These are phyloP conservation scores for Campoletis sonorensis DNA, from an alignment of 1,140 invertebrate species.

Conservation along the genomic window DNA sequence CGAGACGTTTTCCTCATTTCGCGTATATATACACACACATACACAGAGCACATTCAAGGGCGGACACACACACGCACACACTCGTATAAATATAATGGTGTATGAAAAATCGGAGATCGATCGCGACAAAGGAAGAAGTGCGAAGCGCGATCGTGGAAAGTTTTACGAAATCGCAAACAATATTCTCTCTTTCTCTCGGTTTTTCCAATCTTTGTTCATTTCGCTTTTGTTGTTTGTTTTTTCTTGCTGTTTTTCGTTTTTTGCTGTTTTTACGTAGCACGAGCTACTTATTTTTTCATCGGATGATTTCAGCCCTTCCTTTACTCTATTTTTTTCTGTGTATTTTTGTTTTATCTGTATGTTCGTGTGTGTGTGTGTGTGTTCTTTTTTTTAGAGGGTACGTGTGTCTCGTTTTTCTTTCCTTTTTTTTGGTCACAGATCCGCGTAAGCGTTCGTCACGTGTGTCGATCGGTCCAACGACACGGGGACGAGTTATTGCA, in stretches of 20 bases:
- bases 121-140: conserved; percentile 33
- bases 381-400: conserved; percentile 48
- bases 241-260: conserved; percentile 6
- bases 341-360: conserved; percentile 42
- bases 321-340: neutral
- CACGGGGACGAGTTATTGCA: conserved; percentile 84
- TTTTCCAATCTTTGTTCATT: conserved; percentile 18
- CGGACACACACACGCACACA: too few relatives aligned
- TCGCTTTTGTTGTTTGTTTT: neutral
- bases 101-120: neutral
- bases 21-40: too few relatives aligned
- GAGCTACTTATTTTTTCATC: neutral
- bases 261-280: neutral
- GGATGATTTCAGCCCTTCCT: neutral
- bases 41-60: neutral
- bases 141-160: conserved; percentile 25
- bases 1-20: too few relatives aligned
- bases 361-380: conserved; percentile 46
- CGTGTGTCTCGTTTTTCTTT: neutral
- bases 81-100: neutral
- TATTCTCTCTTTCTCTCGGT: conserved; percentile 43
- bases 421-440: conserved; percentile 44
- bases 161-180: conserved; percentile 31
- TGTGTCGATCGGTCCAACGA: conserved; percentile 67
- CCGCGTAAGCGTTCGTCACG: conserved; percentile 40